Evolutionary conservation across 2,797 vertebrate genomes (phyloP), one percentile per base, ranked within the genome.

Genomic region (Eospalax fontanierii): DNA sequence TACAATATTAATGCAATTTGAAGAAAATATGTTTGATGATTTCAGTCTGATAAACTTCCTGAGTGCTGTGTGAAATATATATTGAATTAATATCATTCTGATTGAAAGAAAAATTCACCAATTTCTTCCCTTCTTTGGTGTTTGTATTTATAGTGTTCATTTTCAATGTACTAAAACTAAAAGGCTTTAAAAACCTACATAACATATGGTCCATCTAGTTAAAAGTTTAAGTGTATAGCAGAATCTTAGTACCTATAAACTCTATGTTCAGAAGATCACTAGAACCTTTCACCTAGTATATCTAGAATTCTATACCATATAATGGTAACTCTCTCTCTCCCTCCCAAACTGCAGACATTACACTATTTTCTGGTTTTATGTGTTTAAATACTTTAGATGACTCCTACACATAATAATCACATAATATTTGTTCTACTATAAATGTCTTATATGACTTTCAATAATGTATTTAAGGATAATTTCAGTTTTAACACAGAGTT

Each of bases 21-120:
- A 3, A 78, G 97, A 96, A 98, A 97, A 91, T 95, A 93, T 96
- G 91, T 97, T 97, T 97, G 82, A 97, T 98, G 87, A 70, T 90
- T 95, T 94, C 21, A 75, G 15, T 97, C 87, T 97, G 76, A 76
- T 92, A 89, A 97, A 86, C 91, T 1, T 97, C 54, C 63, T 79
- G 92, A 97, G 89, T 97, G 63, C 73, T 97, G 91, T 50, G 59
- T 50, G 95, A 82, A 96, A 95, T 95, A 92, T 96, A 96, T 66
- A 63, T 95, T 97, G 96, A 98, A 97, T 96, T 96, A 71, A 57
- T 96, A 86, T 9, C 7, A 82, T 98, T 96, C 12, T 89, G 95
- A 4, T 28, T 26, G 19, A 54, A 87, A 80, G 4, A 68, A 80
- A 40, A 91, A 75, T 75, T 33, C 92, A 87, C 96, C 94, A 68